Percentiles rank a stretch among this genome's conserved stretches.
Evolutionary conservation across 2,888 invertebrate genomes (phyloP).

Genomic region (Papilio demoleus): DNA sequence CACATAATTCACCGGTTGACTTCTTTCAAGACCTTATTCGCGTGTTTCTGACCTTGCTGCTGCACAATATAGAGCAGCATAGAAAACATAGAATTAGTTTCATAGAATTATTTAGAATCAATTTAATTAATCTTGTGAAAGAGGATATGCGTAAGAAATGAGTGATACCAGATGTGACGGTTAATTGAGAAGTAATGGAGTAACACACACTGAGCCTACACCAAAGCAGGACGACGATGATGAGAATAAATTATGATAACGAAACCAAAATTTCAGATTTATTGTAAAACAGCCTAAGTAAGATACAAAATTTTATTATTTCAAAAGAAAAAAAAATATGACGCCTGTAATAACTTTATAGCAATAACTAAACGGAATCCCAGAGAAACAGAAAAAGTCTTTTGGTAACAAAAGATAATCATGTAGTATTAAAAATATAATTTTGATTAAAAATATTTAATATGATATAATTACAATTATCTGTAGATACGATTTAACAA

Average conservation of each 20-base stretch:
- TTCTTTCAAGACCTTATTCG: conserved; percentile 23
- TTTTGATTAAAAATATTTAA: background rate
- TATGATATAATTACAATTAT: background rate
- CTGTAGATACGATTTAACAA: background rate
- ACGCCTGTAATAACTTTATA: conserved; percentile 8
- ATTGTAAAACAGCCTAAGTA: background rate
- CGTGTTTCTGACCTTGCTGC: conserved; percentile 7
- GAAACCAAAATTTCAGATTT: background rate
- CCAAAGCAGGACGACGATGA: too few species aligned
- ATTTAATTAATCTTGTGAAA: too few species aligned
- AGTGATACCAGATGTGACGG: too few species aligned
- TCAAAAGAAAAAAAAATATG: background rate
- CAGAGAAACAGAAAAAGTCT: too few species aligned
- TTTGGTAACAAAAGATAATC: too few species aligned
- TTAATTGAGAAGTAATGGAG: too few species aligned
- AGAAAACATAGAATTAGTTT: background rate
- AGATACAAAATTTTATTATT: background rate
- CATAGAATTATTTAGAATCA: too few species aligned
- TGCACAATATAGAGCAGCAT: conserved; percentile 7
- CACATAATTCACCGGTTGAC: conserved; percentile 22
- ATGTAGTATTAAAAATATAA: too few species aligned
- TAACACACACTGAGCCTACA: too few species aligned
- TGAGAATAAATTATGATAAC: too few species aligned
- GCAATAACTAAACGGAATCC: background rate
- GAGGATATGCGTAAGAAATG: too few species aligned